Evolutionary conservation across 2,797 vertebrate genomes (phyloP), one percentile per base, ranked within the genome.

Genomic region (Coreius guichenoti): DNA sequence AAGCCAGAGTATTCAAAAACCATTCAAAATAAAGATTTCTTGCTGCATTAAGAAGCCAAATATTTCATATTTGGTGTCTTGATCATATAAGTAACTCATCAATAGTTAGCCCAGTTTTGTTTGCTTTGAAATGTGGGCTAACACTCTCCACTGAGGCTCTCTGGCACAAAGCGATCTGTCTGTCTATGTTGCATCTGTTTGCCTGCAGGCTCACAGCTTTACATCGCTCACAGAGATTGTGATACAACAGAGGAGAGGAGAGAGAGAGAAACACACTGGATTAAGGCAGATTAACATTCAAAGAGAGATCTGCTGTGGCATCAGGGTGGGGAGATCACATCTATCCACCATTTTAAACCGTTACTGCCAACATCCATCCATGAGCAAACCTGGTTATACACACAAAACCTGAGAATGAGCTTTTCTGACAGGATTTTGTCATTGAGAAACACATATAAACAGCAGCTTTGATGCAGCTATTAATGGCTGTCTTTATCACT

Each of bases 201-300:
- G 79, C 75, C 85, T 87, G 83, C 92, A 93, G 89, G 92, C 89
- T 86, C 89, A 84, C 77, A 86, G 90, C 90, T 94, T 93, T 89
- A 90, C 47, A 54, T 65, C 33, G 26, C 81, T 82, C 36, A 23
- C 49, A 45, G 49, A 21, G 19, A 36, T 43, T 49, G 63, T 23
- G 73, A 77, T 29, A 54, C 54, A 49, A 72, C 76, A 81, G 43
- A 90, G 86, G 81, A n/a, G 36, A 69, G 45, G 36, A 26, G 49
- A 49, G 43, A 89, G 89, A 91, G 92, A 86, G 81, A 87, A 68
- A 90, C 39, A 90, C 90, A 88, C 87, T n/a, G 89, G 91, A 91
- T 89, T 85, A 91, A 91, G n/a, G 26, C 88, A 93, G 93, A 94
- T 94, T 94, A 93, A 87, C 89, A 80, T 82, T 67, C 87, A 87